Evolutionary conservation across 2,888 invertebrate genomes (phyloP), one percentile per base, ranked within the genome.

Genomic region (Magallana nippona): DNA sequence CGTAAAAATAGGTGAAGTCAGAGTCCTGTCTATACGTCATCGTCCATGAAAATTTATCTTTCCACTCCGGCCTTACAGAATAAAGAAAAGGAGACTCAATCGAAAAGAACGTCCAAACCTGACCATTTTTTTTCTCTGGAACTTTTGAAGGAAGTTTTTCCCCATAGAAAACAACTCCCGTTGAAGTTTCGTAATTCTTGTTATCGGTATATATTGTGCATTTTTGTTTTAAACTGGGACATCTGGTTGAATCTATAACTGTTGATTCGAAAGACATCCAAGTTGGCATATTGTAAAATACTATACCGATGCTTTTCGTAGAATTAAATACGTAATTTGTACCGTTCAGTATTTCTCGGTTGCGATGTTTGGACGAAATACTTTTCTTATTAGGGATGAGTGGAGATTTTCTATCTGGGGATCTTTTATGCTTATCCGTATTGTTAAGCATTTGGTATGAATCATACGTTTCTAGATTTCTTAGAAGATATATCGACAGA

Each of bases 41-140:
- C n/a, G 84, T 84, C 86, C 84, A 86, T 17, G 83, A 81, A 56
- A 86, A 82, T 55, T 79, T 57, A 56, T 83, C 13, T 5, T 82
- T 63, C 82, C 82, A 79, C 55, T 63, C 17, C 2, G 58, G 62
- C 1, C 27, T 13, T n/a, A 71, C 58, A 2, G 1, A 10, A 60
- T 58, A 79, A 55, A 58, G 62, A 17, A 55, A 63, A 71, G 84
- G 84, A 55, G 82, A 27, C 58, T 84, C 84, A 13, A 82, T 82
- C 56, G 79, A 62, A 55, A 79, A 79, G 17, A 84, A 63, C 1
- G 82, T n/a, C 84, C 82, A 84, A 1, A 84, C 77, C 15, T 84
- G 84, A 0, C 79, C 82, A 11, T 22, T 15, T 10, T 58, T 79
- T 56, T 84, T 84, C 17, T 13, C 44, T 17, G 84, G 84, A 10